A percentile compares a stretch with the other conserved stretches of the same genome.
Conservation (phyloP, 2,113 vertebrate genomes). For the Pseudorhombus dupliciocellatus region DNA sequence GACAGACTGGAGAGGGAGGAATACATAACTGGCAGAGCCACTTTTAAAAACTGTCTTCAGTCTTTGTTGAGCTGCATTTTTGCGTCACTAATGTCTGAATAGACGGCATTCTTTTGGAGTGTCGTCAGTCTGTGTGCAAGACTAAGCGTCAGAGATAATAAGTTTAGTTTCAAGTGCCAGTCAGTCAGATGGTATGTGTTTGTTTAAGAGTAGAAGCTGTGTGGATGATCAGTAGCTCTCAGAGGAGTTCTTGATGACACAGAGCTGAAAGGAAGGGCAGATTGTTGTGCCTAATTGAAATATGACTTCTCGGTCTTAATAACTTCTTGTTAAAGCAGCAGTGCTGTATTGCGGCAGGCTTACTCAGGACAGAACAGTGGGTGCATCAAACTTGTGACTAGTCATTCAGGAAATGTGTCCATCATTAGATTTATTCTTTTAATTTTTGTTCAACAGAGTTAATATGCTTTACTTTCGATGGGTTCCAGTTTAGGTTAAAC, state of each 20-base stretch:
- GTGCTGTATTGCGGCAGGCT: slow-evolving; percentile 23
- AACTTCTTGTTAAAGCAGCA: slow-evolving; percentile 30
- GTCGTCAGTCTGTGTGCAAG: slow-evolving; percentile 52
- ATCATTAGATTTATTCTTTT: neutral
- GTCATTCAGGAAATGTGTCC: neutral
- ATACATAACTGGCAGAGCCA: slow-evolving; percentile 25
- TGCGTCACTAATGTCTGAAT: slow-evolving; percentile 63
- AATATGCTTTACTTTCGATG: neutral
- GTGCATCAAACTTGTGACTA: neutral
- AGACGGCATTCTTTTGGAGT: slow-evolving; percentile 67
- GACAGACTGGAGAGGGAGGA: slow-evolving; percentile 4
- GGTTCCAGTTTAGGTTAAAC: neutral
- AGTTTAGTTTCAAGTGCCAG: slow-evolving; percentile 43
- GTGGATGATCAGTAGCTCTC: slow-evolving; percentile 49
- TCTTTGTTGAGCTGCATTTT: slow-evolving; percentile 67
- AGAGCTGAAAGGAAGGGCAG: slow-evolving; percentile 66
- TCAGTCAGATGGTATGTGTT: slow-evolving; percentile 37
- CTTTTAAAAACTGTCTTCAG: slow-evolving; percentile 55
- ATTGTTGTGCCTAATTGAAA: slow-evolving; percentile 79
- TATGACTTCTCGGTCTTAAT: slow-evolving; percentile 65
- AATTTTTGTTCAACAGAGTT: neutral
- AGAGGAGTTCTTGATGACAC: slow-evolving; percentile 60
- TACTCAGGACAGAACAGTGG: slow-evolving; percentile 11
- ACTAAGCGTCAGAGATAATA: slow-evolving; percentile 3
- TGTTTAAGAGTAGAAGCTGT: slow-evolving; percentile 47